A percentile compares a stretch with the other conserved stretches of the same genome.
Conservation (phyloP, 2,888 invertebrate species). For the Willowsia nigromaculata region DNA sequence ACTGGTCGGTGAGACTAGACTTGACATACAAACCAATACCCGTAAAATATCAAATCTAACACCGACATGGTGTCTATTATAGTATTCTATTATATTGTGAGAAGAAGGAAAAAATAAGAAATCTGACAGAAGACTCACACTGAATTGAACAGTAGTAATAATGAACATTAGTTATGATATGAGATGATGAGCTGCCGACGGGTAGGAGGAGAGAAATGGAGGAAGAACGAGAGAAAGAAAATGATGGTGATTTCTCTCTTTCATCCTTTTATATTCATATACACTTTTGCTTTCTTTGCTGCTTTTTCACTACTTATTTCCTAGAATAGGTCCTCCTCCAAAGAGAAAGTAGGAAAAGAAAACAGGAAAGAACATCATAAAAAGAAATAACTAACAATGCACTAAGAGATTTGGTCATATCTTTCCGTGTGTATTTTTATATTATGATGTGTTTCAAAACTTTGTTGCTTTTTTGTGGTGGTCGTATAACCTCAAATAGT, state of each 20-base stretch:
- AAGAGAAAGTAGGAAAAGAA: not conserved
- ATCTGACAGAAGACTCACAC: conserved; percentile 38
- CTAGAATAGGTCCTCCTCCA: not conserved
- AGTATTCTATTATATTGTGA: not conserved
- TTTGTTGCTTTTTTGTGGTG: conserved; percentile 22
- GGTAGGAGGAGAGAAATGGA: conserved; percentile 44
- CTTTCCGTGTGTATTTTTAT: not conserved
- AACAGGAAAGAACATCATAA: not conserved
- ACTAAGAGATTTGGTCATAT: not conserved
- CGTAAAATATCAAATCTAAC: not conserved
- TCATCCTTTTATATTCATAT: not conserved
- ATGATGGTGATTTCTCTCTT: conserved; percentile 47
- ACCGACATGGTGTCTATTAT: not conserved
- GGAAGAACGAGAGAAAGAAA: conserved; percentile 4
- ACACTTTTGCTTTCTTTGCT: conserved; percentile 14
- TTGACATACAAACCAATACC: not conserved
- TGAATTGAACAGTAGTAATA: conserved; percentile 57
- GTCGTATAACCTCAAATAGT: conserved; percentile 22
- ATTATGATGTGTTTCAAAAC: not conserved
- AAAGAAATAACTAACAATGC: not conserved
- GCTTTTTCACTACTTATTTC: not conserved
- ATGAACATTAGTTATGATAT: conserved; percentile 62
- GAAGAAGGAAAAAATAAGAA: conserved; percentile 18
- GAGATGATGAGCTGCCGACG: conserved; percentile 60
- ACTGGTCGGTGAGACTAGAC: not conserved